Conservation (phyloP, 2,888 invertebrate genomes). For the Spicauda simplicius region DNA sequence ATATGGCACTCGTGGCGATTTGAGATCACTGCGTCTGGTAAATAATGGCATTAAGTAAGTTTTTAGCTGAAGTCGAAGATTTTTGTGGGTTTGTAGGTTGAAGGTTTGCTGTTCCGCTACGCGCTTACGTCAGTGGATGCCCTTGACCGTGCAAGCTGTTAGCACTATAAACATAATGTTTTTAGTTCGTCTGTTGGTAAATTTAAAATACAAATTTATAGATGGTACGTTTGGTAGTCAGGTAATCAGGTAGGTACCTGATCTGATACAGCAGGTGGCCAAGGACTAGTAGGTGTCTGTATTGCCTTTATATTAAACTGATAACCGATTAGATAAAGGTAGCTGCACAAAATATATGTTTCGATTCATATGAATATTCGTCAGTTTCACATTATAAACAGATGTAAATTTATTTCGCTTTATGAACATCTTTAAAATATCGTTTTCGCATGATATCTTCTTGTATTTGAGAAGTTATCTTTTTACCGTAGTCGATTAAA, state of each 20-base stretch:
- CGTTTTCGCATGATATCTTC: not conserved
- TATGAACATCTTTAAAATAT: not conserved
- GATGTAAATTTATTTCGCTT: not conserved
- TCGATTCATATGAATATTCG: conserved; percentile 5
- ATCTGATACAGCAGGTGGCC: conserved; percentile 39
- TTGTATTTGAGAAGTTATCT: not conserved
- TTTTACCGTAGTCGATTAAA: no score
- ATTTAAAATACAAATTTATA: conserved; percentile 40
- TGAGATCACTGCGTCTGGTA: conserved; percentile 25
- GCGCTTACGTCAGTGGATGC: conserved; percentile 67
- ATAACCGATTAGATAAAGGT: conserved; percentile 77
- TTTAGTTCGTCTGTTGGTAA: conserved; percentile 45
- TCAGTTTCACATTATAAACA: not conserved
- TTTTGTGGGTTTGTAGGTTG: conserved; percentile 29
- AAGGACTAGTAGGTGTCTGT: conserved; percentile 52
- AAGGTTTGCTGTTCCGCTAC: conserved; percentile 45
- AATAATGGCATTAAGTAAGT: not conserved
- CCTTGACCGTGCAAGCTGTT: conserved; percentile 73
- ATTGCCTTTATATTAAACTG: conserved; percentile 75
- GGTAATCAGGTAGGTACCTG: conserved; percentile 4
- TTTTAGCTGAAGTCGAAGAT: not conserved
- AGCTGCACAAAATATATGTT: conserved; percentile 64
- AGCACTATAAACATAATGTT: conserved; percentile 57
- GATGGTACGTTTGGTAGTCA: conserved; percentile 10
- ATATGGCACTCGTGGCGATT: conserved; percentile 31